Conservation (phyloP, 2,888 invertebrate genomes). For the Eurois occulta region DNA sequence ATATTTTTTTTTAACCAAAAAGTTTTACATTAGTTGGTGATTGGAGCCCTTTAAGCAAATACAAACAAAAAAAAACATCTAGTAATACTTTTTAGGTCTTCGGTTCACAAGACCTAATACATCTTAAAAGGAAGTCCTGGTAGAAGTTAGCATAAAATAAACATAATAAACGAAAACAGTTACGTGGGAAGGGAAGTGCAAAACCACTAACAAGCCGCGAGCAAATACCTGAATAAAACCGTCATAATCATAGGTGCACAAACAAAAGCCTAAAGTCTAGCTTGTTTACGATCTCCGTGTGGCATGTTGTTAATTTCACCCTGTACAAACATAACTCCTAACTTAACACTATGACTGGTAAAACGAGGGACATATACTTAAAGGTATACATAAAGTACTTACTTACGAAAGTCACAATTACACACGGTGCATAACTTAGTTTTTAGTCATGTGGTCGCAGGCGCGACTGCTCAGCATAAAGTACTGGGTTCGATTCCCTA, state of each 20-base stretch:
- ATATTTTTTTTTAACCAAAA: too few relatives aligned
- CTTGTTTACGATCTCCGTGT: constrained; percentile 46
- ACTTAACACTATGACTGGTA: not conserved
- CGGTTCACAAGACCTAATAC: not conserved
- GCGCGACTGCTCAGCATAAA: too few relatives aligned
- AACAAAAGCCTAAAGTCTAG: constrained; percentile 38
- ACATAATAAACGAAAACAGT: constrained; percentile 29
- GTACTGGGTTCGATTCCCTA: too few relatives aligned
- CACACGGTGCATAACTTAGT: not conserved
- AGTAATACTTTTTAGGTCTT: not conserved
- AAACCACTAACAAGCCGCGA: constrained; percentile 27
- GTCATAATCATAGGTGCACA: constrained; percentile 34
- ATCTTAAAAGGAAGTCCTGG: constrained; percentile 1
- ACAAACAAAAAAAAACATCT: too few relatives aligned
- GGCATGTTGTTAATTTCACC: constrained; percentile 54
- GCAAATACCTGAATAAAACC: constrained; percentile 37
- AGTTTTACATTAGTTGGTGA: too few relatives aligned
- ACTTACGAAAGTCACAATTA: not conserved
- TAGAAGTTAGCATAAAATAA: constrained; percentile 15
- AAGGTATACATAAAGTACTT: not conserved
- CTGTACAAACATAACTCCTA: constrained; percentile 37
- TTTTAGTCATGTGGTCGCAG: not conserved
- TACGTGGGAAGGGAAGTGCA: constrained; percentile 23
- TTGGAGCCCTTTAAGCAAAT: too few relatives aligned
- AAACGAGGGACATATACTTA: not conserved